Evolutionary conservation across 2,888 invertebrate species (phyloP).

Genomic region (Hemistola chrysoprasaria): DNA sequence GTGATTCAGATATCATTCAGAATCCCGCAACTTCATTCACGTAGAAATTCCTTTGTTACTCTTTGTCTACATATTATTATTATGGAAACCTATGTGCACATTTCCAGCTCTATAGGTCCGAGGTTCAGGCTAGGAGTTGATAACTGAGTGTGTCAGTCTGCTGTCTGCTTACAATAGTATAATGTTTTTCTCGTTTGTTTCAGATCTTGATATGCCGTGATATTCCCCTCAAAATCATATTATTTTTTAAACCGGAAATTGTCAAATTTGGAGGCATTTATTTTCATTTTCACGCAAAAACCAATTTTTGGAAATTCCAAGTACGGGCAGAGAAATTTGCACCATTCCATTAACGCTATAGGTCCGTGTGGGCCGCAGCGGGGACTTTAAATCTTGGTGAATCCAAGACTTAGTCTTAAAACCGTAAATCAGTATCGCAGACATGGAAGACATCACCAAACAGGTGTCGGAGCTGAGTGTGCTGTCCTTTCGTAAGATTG

Average conservation of each 20-base stretch:
- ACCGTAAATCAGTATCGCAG: conserved; percentile 12
- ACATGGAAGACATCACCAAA: conserved; percentile 44
- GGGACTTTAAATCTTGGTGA: conserved; percentile 41
- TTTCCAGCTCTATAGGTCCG: too few species aligned
- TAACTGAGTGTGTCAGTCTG: too few species aligned
- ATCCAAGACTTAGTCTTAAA: conserved; percentile 24
- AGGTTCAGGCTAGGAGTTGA: too few species aligned
- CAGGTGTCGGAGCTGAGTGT: conserved; percentile 57
- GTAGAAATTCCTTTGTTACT: too few species aligned
- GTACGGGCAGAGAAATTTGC: conserved; percentile 49
- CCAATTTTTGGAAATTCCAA: conserved; percentile 30
- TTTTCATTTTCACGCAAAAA: conserved; percentile 32
- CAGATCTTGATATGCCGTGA: conserved; percentile 80
- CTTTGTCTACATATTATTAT: too few species aligned
- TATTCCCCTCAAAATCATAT: conserved; percentile 51
- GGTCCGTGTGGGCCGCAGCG: conserved; percentile 31
- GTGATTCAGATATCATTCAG: too few species aligned
- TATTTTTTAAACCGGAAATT: conserved; percentile 48
- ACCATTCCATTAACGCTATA: conserved; percentile 33
- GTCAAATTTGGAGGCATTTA: conserved; percentile 34
- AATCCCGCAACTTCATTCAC: too few species aligned
- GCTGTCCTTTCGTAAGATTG: conserved; percentile 65
- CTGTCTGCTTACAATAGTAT: too few species aligned
- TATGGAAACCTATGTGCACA: too few species aligned
- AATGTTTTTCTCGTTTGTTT: conserved; percentile 33